These are phyloP conservation scores for Babylonia areolata DNA, from an alignment of 1,140 invertebrate species.

Conservation along the genomic window DNA sequence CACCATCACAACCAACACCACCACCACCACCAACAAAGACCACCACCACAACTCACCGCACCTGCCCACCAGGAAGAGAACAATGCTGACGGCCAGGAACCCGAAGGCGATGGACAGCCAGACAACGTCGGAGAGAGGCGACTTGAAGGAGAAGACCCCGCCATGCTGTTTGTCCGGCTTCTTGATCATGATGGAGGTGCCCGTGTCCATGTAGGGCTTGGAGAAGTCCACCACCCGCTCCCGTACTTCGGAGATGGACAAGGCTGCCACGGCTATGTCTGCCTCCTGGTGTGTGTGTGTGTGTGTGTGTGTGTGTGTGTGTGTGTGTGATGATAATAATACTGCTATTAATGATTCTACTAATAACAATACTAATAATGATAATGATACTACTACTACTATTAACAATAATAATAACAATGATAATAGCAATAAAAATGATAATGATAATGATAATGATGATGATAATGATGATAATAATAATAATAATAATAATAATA, in stretches of 20 bases:
- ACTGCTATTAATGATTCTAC: neutral
- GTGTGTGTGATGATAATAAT: too few relatives aligned
- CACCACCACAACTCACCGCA: neutral
- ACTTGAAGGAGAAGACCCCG: slow-evolving; percentile 97
- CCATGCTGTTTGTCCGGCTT: slow-evolving; percentile 74
- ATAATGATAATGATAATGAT: too few relatives aligned
- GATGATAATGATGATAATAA: too few relatives aligned
- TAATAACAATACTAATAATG: too few relatives aligned
- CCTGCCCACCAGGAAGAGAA: slow-evolving; percentile 83
- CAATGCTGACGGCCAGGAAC: slow-evolving; percentile 89
- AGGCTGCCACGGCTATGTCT: slow-evolving; percentile 70
- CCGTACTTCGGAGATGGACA: slow-evolving; percentile 71
- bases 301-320: neutral
- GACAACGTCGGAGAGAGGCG: slow-evolving; percentile 88
- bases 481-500: too few relatives aligned
- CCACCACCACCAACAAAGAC: too few relatives aligned
- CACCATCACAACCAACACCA: too few relatives aligned
- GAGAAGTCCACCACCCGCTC: slow-evolving; percentile 73
- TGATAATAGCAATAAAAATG: too few relatives aligned
- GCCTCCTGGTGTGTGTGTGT: slow-evolving; percentile 63
- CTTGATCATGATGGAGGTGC: slow-evolving; percentile 74
- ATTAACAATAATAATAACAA: too few relatives aligned
- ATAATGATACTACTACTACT: too few relatives aligned
- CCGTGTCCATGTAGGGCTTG: slow-evolving; percentile 74
- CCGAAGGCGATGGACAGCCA: slow-evolving; percentile 74